Conservation (phyloP, 2,888 invertebrate species). For the Volucella inflata region DNA sequence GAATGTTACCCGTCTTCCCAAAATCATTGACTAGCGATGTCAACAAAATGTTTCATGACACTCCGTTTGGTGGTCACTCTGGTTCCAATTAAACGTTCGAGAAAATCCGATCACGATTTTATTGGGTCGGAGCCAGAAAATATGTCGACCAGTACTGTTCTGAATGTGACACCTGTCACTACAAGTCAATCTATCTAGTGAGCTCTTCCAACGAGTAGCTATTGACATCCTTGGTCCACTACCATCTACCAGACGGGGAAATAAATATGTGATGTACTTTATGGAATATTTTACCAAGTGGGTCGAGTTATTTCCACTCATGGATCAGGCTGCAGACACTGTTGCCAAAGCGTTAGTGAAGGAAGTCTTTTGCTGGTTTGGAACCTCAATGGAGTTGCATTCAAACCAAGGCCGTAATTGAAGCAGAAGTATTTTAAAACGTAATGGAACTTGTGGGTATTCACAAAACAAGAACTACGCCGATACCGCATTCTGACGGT, state of each 20-base stretch:
- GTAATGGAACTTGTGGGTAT: constrained; percentile 4
- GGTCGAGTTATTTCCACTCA: constrained; percentile 12
- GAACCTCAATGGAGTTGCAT: constrained; percentile 10
- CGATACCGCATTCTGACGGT: constrained; percentile 13
- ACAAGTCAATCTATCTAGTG: too few relatives aligned
- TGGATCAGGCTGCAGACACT: constrained; percentile 5
- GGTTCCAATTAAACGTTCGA: too few relatives aligned
- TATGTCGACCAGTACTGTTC: neutral
- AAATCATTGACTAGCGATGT: too few relatives aligned
- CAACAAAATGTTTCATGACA: too few relatives aligned
- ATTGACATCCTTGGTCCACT: too few relatives aligned
- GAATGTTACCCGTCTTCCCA: too few relatives aligned
- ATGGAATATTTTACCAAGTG: too few relatives aligned
- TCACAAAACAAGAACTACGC: constrained; percentile 1
- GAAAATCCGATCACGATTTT: neutral
- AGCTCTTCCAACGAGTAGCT: too few relatives aligned
- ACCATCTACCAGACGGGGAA: too few relatives aligned
- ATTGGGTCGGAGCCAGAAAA: constrained; percentile 1
- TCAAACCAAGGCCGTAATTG: constrained; percentile 2
- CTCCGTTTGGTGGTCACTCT: too few relatives aligned
- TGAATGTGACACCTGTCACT: constrained; percentile 5
- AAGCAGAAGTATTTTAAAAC: neutral
- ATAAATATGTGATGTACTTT: too few relatives aligned
- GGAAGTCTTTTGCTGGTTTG: constrained; percentile 14
- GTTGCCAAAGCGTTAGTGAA: constrained; percentile 3